phyloP scores from a whole-genome alignment of 1,140 invertebrate genomes.

The Diploscapter pachys region DNA sequence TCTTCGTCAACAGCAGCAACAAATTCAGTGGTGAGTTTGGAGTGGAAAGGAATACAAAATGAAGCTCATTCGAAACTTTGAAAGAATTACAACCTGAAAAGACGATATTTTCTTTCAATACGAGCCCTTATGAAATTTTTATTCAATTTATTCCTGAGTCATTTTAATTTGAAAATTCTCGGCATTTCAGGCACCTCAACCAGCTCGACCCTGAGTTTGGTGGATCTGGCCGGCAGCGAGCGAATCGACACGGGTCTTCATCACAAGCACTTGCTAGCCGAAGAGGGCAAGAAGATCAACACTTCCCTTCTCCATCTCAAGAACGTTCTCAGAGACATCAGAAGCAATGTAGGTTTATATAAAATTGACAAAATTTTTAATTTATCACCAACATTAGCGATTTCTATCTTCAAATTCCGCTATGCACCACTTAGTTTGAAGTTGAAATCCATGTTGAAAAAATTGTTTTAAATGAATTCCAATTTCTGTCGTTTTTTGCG shows the following conservation, averaged over 20 bases:
- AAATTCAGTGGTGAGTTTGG: constrained; percentile 62
- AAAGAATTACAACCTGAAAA: too few species aligned
- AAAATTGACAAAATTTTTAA: constrained; percentile 47
- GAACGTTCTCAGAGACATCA: constrained; percentile 64
- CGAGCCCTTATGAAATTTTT: too few species aligned
- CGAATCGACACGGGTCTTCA: constrained; percentile 36
- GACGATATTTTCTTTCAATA: too few species aligned
- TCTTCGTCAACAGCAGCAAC: constrained; percentile 72
- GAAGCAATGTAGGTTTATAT: constrained; percentile 53
- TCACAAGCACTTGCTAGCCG: constrained; percentile 59
- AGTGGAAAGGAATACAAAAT: neutral
- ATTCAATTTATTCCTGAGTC: constrained; percentile 30
- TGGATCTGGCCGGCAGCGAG: constrained; percentile 62
- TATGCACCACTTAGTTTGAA: constrained; percentile 63
- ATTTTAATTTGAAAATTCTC: neutral
- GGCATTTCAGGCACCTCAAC: constrained; percentile 59
- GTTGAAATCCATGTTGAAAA: neutral
- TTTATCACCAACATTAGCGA: constrained; percentile 60
- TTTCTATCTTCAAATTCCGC: constrained; percentile 59
- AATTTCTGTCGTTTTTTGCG: too few species aligned
- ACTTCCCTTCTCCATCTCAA: constrained; percentile 61
- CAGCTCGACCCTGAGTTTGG: constrained; percentile 67
- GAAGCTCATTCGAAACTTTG: neutral
- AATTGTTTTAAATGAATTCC: neutral
- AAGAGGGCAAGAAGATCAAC: constrained; percentile 62